phyloP scores from a whole-genome alignment of 2,797 vertebrate genomes.

The Decapterus maruadsi region DNA sequence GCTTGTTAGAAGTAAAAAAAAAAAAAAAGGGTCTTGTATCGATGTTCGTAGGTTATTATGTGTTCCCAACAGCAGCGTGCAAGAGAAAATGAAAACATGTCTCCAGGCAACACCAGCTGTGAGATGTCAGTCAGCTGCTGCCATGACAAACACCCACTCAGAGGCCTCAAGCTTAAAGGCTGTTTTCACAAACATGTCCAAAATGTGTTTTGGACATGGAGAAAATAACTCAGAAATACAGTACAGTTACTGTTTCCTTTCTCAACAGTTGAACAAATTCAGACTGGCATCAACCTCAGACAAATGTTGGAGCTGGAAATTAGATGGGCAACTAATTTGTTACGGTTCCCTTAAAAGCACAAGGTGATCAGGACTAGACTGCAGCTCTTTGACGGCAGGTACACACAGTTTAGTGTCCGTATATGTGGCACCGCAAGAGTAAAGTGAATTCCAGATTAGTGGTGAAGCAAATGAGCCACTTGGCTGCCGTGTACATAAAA shows the following conservation, averaged over 20 bases:
- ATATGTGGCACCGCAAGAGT: background rate
- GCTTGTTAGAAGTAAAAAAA: background rate
- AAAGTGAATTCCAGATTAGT: background rate
- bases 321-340: background rate
- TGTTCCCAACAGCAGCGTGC: background rate
- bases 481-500: conserved; percentile 23
- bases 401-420: background rate
- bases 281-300: background rate
- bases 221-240: background rate
- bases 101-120: background rate
- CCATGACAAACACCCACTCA: background rate
- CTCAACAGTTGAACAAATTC: background rate
- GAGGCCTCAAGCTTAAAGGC: background rate
- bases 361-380: background rate
- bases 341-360: background rate
- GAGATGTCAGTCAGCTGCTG: conserved; percentile 10
- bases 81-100: background rate
- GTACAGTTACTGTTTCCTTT: background rate
- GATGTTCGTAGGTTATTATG: background rate
- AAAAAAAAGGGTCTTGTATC: background rate
- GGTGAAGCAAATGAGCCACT: conserved; percentile 2
- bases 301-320: background rate
- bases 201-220: background rate
- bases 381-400: background rate
- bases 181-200: background rate